Percentiles rank a stretch among this genome's conserved stretches.
phyloP scores from a whole-genome alignment of 2,888 invertebrate genomes.

The Caenorhabditis doughertyi region DNA sequence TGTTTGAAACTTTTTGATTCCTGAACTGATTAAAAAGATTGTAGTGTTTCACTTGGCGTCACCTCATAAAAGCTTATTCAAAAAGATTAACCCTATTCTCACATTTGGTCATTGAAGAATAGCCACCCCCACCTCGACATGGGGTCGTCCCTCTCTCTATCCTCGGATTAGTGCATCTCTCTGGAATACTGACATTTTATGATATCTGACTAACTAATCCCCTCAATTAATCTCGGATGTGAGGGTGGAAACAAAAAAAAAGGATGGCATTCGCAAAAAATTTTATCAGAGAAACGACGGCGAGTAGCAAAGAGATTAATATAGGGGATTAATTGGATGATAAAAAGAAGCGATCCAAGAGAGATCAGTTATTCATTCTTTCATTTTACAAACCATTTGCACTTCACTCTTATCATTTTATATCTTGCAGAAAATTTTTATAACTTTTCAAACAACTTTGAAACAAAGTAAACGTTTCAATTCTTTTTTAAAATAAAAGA shows the following conservation, averaged over 20 bases:
- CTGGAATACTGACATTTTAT: slow-evolving; percentile 17
- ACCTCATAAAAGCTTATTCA: slow-evolving; percentile 33
- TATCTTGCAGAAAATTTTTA: too few relatives aligned
- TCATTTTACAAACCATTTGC: slow-evolving; percentile 30
- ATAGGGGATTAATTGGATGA: slow-evolving; percentile 50
- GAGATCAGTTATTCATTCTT: slow-evolving; percentile 42
- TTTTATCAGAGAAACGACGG: slow-evolving; percentile 35
- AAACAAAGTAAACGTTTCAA: too few relatives aligned
- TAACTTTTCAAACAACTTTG: too few relatives aligned
- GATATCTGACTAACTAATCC: slow-evolving; percentile 51
- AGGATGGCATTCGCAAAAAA: slow-evolving; percentile 42
- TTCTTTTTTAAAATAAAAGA: too few relatives aligned
- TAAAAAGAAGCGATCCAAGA: slow-evolving; percentile 38
- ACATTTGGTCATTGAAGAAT: slow-evolving; percentile 22
- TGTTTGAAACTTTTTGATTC: slow-evolving; percentile 36
- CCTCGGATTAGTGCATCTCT: slow-evolving; percentile 8
- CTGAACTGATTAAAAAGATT: slow-evolving; percentile 19
- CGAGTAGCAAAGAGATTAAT: slow-evolving; percentile 45
- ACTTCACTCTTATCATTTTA: too few relatives aligned
- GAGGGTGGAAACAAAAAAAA: slow-evolving; percentile 49
- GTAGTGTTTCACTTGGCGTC: slow-evolving; percentile 30
- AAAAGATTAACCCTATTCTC: slow-evolving; percentile 22
- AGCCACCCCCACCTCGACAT: slow-evolving; percentile 34
- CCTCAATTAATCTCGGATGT: slow-evolving; percentile 46
- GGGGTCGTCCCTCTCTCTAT: background rate